A percentile compares a stretch with the other conserved stretches of the same genome.
Evolutionary conservation across 2,113 vertebrate genomes (phyloP).

Genomic region (Ovis canadensis): DNA sequence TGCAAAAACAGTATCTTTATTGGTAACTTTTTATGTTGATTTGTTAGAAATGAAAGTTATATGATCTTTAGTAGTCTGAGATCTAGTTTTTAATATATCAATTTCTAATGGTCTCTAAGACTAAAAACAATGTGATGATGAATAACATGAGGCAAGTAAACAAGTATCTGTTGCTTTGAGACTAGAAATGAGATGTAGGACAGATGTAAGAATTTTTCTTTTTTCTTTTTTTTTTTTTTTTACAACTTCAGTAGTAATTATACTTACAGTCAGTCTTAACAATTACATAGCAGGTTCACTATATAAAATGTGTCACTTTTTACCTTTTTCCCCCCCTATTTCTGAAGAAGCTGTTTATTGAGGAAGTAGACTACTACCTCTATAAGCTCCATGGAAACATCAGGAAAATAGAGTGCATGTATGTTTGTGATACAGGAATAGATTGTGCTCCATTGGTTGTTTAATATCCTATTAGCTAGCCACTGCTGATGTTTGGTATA

Average conservation of each 20-base stretch:
- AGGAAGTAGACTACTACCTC: neutral
- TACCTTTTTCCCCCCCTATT: neutral
- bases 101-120: conserved; percentile 15
- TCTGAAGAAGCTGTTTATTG: conserved; percentile 38
- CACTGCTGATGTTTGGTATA: conserved; percentile 1
- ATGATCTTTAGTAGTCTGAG: conserved; percentile 9
- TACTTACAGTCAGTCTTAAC: neutral
- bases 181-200: neutral
- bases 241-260: conserved; percentile 26
- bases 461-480: neutral
- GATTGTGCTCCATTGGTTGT: neutral
- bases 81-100: neutral
- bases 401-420: neutral
- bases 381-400: neutral
- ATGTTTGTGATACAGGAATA: neutral
- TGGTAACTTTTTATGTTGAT: conserved; percentile 8
- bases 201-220: neutral
- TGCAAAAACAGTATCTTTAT: conserved; percentile 23
- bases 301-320: conserved; percentile 36
- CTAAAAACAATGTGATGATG: conserved; percentile 20
- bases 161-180: conserved; percentile 21
- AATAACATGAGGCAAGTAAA: conserved; percentile 14
- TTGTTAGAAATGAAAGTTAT: conserved; percentile 39
- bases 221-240: neutral
- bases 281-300: conserved; percentile 16